Evolutionary conservation across 2,113 vertebrate species (phyloP), one percentile per base, ranked within the genome.

Genomic region (Odontesthes bonariensis): DNA sequence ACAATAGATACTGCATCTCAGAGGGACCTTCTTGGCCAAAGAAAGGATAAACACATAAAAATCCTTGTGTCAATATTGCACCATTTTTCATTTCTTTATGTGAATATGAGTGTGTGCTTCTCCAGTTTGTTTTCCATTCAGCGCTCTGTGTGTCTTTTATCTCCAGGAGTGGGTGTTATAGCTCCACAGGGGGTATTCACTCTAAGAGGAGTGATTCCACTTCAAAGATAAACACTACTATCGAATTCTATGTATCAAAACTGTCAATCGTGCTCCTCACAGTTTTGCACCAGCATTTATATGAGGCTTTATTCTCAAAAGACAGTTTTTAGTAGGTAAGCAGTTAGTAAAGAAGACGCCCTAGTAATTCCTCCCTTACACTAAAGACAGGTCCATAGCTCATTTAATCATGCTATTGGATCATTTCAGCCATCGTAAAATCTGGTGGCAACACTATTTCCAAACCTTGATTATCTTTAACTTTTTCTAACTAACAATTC

Each of bases 211-310:
- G 58, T 44, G 57, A 81, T 80, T 86, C 57, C 8, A 52, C 77
- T 76, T 75, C 53, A 35, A 52, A 82, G 81, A 78, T 81, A 88
- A 81, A 85, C 31, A 8, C 44, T 73, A 60, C 47, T 47, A 56
- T 75, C 46, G 23, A 53, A 69, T 74, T 42, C 33, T 61, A 31
- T 69, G 74, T 85, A 86, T 88, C 87, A 86, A 88, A 89, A 66
- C 69, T 81, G 84, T 83, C 82, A 77, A 78, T 89, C 59, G 62
- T 38, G 35, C 51, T 64, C 82, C 35, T 31, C 70, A 68, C 47
- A 89, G 75, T 78, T 88, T 86, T 85, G 75, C 79, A 67, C 56
- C 54, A 69, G 51, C 47, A 80, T 79, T 46, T 79, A 64, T 74
- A 79, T 82, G 68, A 47, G 66, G 35, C 46, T 49, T 4, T 82